phyloP scores from a whole-genome alignment of 2,888 invertebrate genomes.

The Pherbina coryleti region DNA sequence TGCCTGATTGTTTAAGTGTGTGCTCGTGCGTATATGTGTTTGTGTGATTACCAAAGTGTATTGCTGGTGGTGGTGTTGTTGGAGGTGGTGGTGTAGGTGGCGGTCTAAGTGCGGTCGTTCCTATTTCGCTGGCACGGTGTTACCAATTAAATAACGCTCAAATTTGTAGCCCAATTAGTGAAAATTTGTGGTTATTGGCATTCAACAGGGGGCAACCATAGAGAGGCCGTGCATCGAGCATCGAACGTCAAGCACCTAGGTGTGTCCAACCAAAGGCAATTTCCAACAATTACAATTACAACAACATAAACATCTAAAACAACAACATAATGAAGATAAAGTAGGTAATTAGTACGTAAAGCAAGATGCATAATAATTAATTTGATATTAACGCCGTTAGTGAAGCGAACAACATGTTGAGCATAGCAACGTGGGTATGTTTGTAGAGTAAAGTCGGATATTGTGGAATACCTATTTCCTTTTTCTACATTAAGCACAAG shows the following conservation, averaged over 20 bases:
- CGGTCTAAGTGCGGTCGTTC: background rate
- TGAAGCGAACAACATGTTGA: background rate
- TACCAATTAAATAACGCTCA: slow-evolving; percentile 61
- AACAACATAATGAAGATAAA: slow-evolving; percentile 49
- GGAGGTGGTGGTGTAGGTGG: background rate
- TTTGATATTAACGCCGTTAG: slow-evolving; percentile 39
- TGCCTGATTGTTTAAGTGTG: background rate
- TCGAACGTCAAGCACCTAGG: background rate
- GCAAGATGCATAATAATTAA: slow-evolving; percentile 47
- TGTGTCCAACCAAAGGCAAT: background rate
- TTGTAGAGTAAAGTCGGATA: too few species aligned
- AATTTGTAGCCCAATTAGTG: slow-evolving; percentile 65
- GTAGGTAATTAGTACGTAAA: slow-evolving; percentile 47
- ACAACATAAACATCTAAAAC: slow-evolving; percentile 4
- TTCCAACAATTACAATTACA: background rate
- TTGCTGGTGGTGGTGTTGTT: background rate
- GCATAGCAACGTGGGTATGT: background rate
- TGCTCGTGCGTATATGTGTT: slow-evolving; percentile 4
- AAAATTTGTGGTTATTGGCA: slow-evolving; percentile 65
- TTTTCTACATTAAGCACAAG: too few species aligned
- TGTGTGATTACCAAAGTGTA: background rate
- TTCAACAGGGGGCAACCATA: slow-evolving; percentile 38
- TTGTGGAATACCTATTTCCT: too few species aligned
- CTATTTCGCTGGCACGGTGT: slow-evolving; percentile 47
- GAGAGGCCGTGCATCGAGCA: too few species aligned